A percentile compares a stretch with the other conserved stretches of the same genome.
Conservation (phyloP, 2,888 invertebrate species). For the Galerucella nymphaeae region DNA sequence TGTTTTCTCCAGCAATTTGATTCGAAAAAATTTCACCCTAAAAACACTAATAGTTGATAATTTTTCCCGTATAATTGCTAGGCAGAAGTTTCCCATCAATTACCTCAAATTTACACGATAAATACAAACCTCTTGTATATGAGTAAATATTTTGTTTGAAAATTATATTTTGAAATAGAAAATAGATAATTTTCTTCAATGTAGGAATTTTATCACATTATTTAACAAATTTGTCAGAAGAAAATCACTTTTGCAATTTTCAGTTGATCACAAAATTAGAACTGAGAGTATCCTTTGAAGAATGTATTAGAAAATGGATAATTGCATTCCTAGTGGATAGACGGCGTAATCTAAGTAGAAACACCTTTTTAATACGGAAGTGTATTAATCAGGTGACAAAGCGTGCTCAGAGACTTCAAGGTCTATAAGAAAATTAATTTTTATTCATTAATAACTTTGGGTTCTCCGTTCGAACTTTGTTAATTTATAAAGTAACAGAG, state of each 20-base stretch:
- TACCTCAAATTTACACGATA: too few relatives aligned
- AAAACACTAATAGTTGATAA: too few relatives aligned
- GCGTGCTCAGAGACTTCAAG: not conserved
- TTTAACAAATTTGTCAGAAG: not conserved
- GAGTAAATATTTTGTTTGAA: too few relatives aligned
- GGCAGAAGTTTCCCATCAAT: too few relatives aligned
- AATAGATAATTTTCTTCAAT: too few relatives aligned
- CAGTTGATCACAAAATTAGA: not conserved
- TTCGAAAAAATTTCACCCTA: too few relatives aligned
- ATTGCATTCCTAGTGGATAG: constrained; percentile 1
- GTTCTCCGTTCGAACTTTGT: not conserved
- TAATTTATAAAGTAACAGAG: not conserved
- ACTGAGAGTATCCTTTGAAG: constrained; percentile 11
- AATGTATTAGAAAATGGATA: constrained; percentile 2
- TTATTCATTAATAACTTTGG: not conserved
- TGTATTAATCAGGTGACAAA: constrained; percentile 15
- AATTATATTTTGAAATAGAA: too few relatives aligned
- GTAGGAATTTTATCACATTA: too few relatives aligned
- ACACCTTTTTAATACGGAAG: constrained; percentile 11
- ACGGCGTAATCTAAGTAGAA: constrained; percentile 9
- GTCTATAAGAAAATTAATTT: constrained; percentile 20
- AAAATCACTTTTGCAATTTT: not conserved
- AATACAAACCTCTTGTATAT: too few relatives aligned
- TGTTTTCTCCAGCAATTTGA: too few relatives aligned
- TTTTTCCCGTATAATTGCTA: too few relatives aligned